Evolutionary conservation across 2,113 vertebrate species (phyloP).

Genomic region (Patagioenas fasciata): DNA sequence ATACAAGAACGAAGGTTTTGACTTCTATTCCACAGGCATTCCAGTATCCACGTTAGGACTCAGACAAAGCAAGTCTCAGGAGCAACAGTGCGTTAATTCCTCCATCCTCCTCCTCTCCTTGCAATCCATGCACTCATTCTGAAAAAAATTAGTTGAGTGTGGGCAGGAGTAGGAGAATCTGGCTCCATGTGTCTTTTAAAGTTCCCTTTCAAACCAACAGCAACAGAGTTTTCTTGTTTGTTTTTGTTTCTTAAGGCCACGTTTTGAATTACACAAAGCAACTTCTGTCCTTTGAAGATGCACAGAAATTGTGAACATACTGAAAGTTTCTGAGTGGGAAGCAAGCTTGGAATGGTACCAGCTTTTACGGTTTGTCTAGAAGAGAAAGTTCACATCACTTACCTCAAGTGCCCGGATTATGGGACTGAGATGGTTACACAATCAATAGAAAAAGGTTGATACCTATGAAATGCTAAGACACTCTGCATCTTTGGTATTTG

Average conservation of each 20-base stretch:
- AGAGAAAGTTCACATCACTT: not conserved
- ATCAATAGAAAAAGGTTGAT: not conserved
- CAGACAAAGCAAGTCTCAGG: not conserved
- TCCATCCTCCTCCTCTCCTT: not conserved
- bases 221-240: not conserved
- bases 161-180: not conserved
- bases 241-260: not conserved
- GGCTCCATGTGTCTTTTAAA: rapidly evolving
- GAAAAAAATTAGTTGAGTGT: not conserved
- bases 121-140: not conserved
- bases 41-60: rapidly evolving
- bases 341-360: not conserved
- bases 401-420: not conserved
- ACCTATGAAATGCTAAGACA: not conserved
- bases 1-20: not conserved
- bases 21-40: not conserved
- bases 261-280: not conserved
- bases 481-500: not conserved
- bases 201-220: not conserved
- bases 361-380: not conserved
- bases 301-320: not conserved
- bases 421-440: not conserved
- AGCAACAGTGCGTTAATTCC: rapidly evolving
- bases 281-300: rapidly evolving
- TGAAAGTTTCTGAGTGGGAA: not conserved